phyloP scores from a whole-genome alignment of 2,797 vertebrate genomes.

The Sylvia borin region DNA sequence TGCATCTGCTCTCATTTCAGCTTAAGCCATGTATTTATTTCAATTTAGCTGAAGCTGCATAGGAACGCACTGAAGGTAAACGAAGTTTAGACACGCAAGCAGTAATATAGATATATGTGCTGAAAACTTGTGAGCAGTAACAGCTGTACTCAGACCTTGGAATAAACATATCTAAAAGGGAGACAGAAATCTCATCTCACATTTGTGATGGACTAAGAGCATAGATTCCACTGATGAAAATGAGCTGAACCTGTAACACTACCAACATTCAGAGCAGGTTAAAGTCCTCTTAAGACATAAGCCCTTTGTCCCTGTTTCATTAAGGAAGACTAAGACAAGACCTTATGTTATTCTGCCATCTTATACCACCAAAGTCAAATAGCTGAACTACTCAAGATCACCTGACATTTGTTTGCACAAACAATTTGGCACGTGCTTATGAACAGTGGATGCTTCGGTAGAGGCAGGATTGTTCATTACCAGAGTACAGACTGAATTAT shows the following conservation, averaged over 20 bases:
- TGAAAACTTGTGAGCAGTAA: background rate
- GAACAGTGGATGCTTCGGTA: background rate
- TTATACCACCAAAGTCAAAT: background rate
- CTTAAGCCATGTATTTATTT: background rate
- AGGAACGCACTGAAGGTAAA: background rate
- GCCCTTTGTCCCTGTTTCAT: background rate
- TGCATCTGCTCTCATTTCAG: background rate
- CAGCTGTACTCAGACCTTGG: background rate
- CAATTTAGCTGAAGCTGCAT: background rate
- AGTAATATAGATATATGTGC: background rate
- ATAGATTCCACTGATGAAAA: background rate
- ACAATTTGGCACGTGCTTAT: background rate
- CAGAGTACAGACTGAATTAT: slow-evolving; percentile 21
- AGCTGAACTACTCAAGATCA: background rate
- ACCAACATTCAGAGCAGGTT: background rate
- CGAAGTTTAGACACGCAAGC: background rate
- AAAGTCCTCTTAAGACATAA: background rate
- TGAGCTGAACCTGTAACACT: background rate
- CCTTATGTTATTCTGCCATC: background rate
- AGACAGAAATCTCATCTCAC: background rate
- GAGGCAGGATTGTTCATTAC: slow-evolving; percentile 33
- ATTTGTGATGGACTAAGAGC: background rate
- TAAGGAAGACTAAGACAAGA: background rate
- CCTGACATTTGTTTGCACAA: slow-evolving; percentile 16
- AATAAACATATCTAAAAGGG: background rate